Conservation (phyloP, 2,888 invertebrate species). For the Uloborus plumipes region DNA sequence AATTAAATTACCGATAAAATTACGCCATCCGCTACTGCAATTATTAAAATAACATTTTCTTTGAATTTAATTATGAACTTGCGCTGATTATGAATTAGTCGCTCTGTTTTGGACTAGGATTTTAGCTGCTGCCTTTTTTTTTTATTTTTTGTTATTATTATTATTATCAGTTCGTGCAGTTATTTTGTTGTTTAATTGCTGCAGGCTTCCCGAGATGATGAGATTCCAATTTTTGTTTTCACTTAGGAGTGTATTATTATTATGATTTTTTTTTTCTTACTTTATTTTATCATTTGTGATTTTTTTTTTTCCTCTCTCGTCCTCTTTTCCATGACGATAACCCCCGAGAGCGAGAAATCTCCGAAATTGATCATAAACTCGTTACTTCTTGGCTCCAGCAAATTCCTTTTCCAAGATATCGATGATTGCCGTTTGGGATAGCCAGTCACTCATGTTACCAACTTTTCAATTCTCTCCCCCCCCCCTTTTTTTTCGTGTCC, state of each 20-base stretch:
- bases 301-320: slow-evolving; percentile 21
- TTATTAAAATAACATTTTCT: slow-evolving; percentile 66
- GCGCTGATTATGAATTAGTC: slow-evolving; percentile 65
- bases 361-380: slow-evolving; percentile 64
- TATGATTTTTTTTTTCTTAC: slow-evolving; percentile 31
- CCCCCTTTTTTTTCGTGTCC: not conserved
- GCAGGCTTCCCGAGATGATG: slow-evolving; percentile 56
- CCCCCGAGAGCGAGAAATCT: slow-evolving; percentile 50
- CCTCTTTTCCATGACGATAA: slow-evolving; percentile 18
- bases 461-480: not conserved
- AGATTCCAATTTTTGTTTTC: slow-evolving; percentile 64
- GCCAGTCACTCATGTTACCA: not conserved
- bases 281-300: slow-evolving; percentile 36
- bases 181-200: slow-evolving; percentile 64
- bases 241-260: slow-evolving; percentile 50
- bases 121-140: slow-evolving; percentile 53
- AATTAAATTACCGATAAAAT: slow-evolving; percentile 65
- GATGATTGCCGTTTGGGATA: slow-evolving; percentile 55
- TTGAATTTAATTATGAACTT: slow-evolving; percentile 65
- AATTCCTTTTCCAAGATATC: slow-evolving; percentile 39
- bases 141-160: slow-evolving; percentile 36
- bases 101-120: slow-evolving; percentile 62
- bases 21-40: slow-evolving; percentile 63
- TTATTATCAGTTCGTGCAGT: slow-evolving; percentile 40
- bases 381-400: slow-evolving; percentile 26